Evolutionary conservation across 2,797 vertebrate species (phyloP).

Genomic region (Catamblyrhynchus diadema): DNA sequence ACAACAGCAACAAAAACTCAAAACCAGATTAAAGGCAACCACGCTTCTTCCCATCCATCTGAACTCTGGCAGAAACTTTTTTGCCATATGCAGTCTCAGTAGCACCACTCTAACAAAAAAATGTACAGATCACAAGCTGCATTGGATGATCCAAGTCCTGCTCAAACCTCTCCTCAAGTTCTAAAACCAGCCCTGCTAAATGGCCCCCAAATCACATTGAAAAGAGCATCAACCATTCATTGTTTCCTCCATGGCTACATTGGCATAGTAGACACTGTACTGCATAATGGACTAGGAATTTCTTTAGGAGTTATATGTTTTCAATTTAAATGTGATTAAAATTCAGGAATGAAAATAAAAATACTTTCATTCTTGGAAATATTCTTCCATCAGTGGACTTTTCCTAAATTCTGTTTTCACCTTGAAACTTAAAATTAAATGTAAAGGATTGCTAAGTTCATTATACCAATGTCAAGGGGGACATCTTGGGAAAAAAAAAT

Average conservation of each 20-base stretch:
- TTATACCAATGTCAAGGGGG: conserved; percentile 80
- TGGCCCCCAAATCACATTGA: background rate
- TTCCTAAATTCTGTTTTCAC: conserved; percentile 38
- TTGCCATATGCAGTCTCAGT: background rate
- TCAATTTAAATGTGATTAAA: background rate
- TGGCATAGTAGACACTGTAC: background rate
- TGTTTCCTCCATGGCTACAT: background rate
- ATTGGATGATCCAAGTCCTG: background rate
- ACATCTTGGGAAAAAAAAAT: conserved; percentile 75
- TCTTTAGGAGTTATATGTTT: background rate
- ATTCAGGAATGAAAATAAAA: background rate
- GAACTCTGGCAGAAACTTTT: background rate
- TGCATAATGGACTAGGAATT: background rate
- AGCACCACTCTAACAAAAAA: background rate
- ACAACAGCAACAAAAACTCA: background rate
- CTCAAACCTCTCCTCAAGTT: background rate
- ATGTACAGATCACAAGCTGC: background rate
- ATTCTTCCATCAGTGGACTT: background rate
- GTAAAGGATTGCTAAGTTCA: conserved; percentile 80
- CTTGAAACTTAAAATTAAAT: conserved; percentile 71
- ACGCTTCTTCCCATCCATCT: background rate
- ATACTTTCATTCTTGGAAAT: background rate
- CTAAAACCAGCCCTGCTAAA: background rate
- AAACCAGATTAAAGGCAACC: background rate
- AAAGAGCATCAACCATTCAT: background rate